Base-by-base conservation (phyloP, 2,888 invertebrate species). In the Agriopis aurantiaria region DNA sequence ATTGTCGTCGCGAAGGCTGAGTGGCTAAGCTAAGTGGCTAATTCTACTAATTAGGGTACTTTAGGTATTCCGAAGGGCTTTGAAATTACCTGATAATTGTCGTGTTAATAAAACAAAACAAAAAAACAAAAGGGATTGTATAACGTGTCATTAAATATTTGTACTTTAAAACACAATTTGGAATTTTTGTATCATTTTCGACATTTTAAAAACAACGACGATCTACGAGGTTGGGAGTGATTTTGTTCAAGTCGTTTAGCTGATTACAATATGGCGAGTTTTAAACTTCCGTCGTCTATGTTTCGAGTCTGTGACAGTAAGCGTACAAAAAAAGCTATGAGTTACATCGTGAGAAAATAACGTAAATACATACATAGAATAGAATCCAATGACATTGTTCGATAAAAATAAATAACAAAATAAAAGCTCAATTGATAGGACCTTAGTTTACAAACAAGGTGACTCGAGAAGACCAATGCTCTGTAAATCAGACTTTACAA, bases 311-410 rank as follows among this genome's bases (percentile, higher is more conserved):
- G 49, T 23, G 59, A 49, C 17, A 48, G 48, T n/a, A 12, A n/a
- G n/a, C 48, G 7, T 6, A 48, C n/a, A 6, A 48, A 51, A 68
- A 52, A 59, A 23, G 17, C 17, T 23, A n/a, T n/a, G 17, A 23
- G 17, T 23, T 23, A 41, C 59, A 33, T 61, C 63, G 63, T 68
- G 69, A 68, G 72, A 73, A 75, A 46, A 69, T 45, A 53, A 67
- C 23, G 8, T 10, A 51, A 51, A 51, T 9, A 33, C 3, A 33
- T 33, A 17, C 51, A 4, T 51, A 68, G 76, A 78, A 9, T 51
- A 68, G 75, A 78, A 75, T 78, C 60, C 68, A 58, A 70, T 71
- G 65, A 63, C 69, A 75, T 77, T 78, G 76, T 78, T 70, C 52
- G 52, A 53, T 55, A 62, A 59, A 74, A 68, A n/a, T n/a, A n/a